These are phyloP conservation scores for Dicrostonyx torquatus DNA, from an alignment of 2,797 vertebrate species.

Conservation along the genomic window DNA sequence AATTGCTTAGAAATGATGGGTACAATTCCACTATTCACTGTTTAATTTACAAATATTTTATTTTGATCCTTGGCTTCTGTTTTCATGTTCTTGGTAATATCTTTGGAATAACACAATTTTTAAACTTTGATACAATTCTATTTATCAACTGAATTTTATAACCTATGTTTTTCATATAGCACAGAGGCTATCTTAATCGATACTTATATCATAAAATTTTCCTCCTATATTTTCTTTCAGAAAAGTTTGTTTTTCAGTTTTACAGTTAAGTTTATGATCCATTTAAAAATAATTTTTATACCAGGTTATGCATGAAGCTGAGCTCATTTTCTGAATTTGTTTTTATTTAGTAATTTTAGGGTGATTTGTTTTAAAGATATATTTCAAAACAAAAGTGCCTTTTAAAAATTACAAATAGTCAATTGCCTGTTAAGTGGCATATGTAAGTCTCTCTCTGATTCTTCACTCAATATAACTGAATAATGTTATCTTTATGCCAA, in stretches of 20 bases:
- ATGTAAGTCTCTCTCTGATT: not conserved
- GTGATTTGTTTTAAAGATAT: not conserved
- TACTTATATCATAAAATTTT: not conserved
- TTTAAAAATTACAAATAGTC: not conserved
- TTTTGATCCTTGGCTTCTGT: not conserved
- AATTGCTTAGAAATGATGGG: not conserved
- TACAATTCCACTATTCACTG: not conserved
- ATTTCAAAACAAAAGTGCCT: not conserved
- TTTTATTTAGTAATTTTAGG: not conserved
- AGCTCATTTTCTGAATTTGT: not conserved
- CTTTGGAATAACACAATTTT: not conserved
- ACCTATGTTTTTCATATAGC: not conserved
- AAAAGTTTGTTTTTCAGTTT: not conserved
- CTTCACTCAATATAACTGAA: not conserved
- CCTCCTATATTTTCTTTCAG: not conserved
- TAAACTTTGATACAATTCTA: not conserved
- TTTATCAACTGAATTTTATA: not conserved
- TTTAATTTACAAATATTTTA: not conserved
- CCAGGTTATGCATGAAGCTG: not conserved
- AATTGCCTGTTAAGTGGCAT: not conserved
- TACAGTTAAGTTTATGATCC: no score
- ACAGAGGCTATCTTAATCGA: not conserved
- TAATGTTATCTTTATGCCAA: not conserved
- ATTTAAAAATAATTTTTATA: not conserved
- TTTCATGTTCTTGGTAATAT: not conserved